Evolutionary conservation across 2,113 vertebrate genomes (phyloP).

Genomic region (Larimichthys polyactis): DNA sequence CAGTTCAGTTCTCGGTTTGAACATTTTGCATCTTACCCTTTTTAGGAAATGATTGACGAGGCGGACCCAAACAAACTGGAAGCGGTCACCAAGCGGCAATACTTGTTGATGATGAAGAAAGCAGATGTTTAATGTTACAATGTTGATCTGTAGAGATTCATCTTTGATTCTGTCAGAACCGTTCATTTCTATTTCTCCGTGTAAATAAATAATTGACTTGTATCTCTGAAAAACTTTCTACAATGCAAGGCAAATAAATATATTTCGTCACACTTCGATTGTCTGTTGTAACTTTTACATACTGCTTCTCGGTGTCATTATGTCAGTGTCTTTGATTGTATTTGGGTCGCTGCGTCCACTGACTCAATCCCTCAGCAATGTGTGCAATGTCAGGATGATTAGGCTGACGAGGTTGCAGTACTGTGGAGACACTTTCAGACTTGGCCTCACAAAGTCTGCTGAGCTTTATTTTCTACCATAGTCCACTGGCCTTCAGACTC

Average conservation of each 20-base stretch:
- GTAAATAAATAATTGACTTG: slow-evolving; percentile 62
- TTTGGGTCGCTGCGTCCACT: slow-evolving; percentile 78
- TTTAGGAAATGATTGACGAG: slow-evolving; percentile 97
- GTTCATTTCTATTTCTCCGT: slow-evolving; percentile 18
- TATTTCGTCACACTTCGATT: slow-evolving; percentile 48
- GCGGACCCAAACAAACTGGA: slow-evolving; percentile 93
- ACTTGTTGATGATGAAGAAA: slow-evolving; percentile 96
- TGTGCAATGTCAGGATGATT: slow-evolving; percentile 59
- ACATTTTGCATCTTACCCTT: slow-evolving; percentile 7
- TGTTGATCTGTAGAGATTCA: neutral
- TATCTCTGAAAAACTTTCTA: slow-evolving; percentile 63
- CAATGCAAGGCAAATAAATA: slow-evolving; percentile 69
- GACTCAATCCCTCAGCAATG: slow-evolving; percentile 85
- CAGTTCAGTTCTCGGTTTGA: neutral
- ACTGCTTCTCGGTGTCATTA: neutral
- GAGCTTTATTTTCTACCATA: slow-evolving; percentile 72
- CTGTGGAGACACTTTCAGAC: slow-evolving; percentile 17
- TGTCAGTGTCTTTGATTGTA: slow-evolving; percentile 71
- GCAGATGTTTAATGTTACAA: slow-evolving; percentile 71
- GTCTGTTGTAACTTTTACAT: neutral
- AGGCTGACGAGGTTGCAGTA: neutral
- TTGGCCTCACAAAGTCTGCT: slow-evolving; percentile 83
- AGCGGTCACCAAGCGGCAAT: slow-evolving; percentile 94
- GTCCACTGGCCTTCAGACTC: slow-evolving; percentile 1
- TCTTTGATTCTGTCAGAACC: neutral